These are phyloP conservation scores for Phaetusa simplex DNA, from an alignment of 2,113 vertebrate species.

Conservation along the genomic window DNA sequence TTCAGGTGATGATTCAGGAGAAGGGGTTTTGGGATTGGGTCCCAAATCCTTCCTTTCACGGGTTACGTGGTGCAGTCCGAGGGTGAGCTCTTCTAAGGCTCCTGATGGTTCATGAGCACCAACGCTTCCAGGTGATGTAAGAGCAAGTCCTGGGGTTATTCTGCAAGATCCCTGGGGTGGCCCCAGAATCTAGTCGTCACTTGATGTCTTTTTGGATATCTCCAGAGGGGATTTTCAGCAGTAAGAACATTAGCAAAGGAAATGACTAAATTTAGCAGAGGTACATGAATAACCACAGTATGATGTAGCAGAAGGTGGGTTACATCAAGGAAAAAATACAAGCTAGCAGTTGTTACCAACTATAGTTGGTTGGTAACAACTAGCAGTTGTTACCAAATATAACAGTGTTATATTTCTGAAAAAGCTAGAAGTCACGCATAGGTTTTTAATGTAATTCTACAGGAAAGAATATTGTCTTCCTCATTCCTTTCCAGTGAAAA, in stretches of 20 bases:
- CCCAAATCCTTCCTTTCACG: background rate
- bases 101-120: background rate
- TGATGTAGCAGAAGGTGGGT: background rate
- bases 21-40: background rate
- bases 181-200: background rate
- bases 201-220: background rate
- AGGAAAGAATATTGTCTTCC: background rate
- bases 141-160: background rate
- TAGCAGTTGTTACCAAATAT: background rate
- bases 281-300: background rate
- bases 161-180: background rate
- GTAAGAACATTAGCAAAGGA: background rate
- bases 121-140: background rate
- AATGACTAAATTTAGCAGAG: background rate
- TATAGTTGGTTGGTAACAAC: too few species aligned
- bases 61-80: fast-evolving
- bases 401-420: background rate
- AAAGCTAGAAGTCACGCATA: background rate
- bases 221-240: background rate
- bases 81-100: background rate
- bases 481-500: background rate
- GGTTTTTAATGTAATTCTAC: background rate
- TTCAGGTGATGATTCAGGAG: background rate
- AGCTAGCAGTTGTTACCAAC: background rate
- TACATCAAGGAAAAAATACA: background rate